Conservation (phyloP, 2,113 vertebrate species). For the Microcebus tavaratra region DNA sequence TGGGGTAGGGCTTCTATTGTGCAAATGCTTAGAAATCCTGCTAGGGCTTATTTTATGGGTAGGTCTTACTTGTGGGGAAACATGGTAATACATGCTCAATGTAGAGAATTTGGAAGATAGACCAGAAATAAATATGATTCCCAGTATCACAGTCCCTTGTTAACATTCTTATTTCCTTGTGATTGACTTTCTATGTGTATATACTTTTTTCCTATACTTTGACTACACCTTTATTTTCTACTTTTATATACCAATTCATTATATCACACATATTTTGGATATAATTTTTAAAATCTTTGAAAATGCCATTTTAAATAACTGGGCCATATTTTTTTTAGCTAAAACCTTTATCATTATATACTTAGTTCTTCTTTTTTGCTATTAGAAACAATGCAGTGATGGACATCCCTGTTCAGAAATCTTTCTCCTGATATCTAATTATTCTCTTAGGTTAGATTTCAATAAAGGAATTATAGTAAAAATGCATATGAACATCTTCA, state of each 20-base stretch:
- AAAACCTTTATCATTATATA: not conserved
- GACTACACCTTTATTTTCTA: conserved; percentile 12
- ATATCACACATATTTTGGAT: not conserved
- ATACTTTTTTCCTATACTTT: not conserved
- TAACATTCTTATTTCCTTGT: conserved; percentile 39
- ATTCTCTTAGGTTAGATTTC: not conserved
- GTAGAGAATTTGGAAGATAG: not conserved
- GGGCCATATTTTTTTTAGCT: not conserved
- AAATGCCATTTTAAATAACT: not conserved
- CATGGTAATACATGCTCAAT: not conserved
- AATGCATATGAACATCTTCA: not conserved
- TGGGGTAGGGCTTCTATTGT: too few species aligned
- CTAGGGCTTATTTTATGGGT: too few species aligned
- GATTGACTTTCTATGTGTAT: not conserved
- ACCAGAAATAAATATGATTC: conserved; percentile 43
- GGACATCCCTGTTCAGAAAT: not conserved
- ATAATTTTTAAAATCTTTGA: not conserved
- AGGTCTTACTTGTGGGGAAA: too few species aligned
- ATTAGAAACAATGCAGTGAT: not conserved
- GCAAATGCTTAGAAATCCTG: too few species aligned
- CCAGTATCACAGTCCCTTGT: not conserved
- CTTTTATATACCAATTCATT: not conserved
- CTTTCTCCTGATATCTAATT: not conserved
- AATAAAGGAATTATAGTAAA: not conserved
- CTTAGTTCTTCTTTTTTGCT: not conserved